Conservation (phyloP, 1,140 invertebrate genomes). For the Papilio polytes region DNA sequence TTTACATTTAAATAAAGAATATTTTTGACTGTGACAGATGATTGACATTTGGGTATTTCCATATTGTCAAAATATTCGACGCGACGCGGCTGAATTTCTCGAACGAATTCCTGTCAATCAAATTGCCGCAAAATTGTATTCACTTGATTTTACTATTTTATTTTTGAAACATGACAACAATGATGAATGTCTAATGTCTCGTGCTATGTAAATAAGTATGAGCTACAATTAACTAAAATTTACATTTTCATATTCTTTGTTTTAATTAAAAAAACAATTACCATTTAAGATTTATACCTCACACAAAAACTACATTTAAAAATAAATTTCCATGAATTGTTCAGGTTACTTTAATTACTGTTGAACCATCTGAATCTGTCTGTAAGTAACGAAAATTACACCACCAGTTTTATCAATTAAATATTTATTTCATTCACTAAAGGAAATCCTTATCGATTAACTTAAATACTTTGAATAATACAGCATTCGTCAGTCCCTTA, state of each 20-base stretch:
- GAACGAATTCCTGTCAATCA: constrained; percentile 19
- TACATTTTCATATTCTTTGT: neutral
- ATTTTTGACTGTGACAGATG: constrained; percentile 6
- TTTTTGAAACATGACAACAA: neutral
- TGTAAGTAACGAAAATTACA: neutral
- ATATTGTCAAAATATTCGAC: constrained; percentile 10
- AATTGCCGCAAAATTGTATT: constrained; percentile 20
- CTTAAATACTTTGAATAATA: constrained; percentile 2
- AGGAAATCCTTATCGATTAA: neutral
- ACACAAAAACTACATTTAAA: no score
- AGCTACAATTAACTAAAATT: neutral
- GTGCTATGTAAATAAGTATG: neutral
- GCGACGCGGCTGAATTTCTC: neutral
- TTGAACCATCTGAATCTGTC: no score
- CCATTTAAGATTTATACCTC: neutral
- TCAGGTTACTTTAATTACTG: no score
- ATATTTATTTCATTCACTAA: neutral
- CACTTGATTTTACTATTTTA: neutral
- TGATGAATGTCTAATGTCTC: neutral
- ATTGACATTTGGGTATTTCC: constrained; percentile 8
- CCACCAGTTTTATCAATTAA: neutral
- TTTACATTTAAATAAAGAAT: constrained; percentile 8
- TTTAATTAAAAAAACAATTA: neutral
- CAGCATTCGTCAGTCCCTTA: neutral
- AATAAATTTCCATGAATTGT: no score